Evolutionary conservation across 2,113 vertebrate species (phyloP), one percentile per base, ranked within the genome.

Genomic region (Nycticryphes semicollaris): DNA sequence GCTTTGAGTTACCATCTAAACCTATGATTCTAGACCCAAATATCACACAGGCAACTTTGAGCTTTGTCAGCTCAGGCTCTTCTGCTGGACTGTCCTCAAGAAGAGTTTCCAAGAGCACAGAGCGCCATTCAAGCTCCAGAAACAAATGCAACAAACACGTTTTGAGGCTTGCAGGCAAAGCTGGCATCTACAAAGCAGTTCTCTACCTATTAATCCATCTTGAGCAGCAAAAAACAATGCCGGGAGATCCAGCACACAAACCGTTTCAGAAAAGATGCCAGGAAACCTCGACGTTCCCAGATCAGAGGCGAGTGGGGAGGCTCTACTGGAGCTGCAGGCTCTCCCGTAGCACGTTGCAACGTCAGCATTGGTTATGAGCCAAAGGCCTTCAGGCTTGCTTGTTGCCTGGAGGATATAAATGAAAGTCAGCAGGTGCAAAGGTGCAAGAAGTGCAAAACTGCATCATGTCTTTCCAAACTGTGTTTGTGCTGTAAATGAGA

Each of bases 391-490:
- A 90, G 91, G 94, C 87, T 96, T 81, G 87, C 95, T 92, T 97
- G 91, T 86, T 95, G 91, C 95, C 96, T 94, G 87, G 89, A 96
- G 93, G 96, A 96, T 88, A 96, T 76, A 96, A 97, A 96, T 95
- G 82, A 93, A 94, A 96, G 95, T 93, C 93, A 96, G 95, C 96
- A 96, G 94, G 89, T 93, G 92, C 81, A 96, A 97, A 97, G 92
- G 92, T 93, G 89, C 87, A 96, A 96, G 83, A 94, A 94, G 84
- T 84, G 92, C 94, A 95, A 96, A 95, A 93, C 20, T 56, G 50
- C 79, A 95, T 64, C 62, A 57, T 14, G 70, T 62, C 94, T 92
- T 86, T 90, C 66, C 87, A 87, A 94, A 94, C 30, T 33, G 37
- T 21, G 43, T 43, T 94, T 82, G 84, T 77, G 74, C 70, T 67